Conservation (phyloP, 53 echinoderm and acorn worm species). For the Henricia sp. region DNA sequence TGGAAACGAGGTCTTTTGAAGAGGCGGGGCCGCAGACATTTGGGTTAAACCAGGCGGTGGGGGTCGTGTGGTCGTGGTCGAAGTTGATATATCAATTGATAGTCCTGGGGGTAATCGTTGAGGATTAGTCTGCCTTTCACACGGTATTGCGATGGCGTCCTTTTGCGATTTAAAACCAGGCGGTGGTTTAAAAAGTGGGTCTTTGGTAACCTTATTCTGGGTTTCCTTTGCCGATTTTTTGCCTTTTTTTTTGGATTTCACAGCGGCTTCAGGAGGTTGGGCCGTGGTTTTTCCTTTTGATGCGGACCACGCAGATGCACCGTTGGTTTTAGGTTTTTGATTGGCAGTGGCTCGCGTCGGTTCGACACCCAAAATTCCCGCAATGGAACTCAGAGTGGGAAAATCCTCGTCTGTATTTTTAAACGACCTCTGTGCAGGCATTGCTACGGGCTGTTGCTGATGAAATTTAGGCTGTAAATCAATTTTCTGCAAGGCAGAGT, state of each 20-base stretch:
- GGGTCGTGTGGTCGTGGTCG: background rate
- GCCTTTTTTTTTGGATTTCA: slow-evolving; percentile 49
- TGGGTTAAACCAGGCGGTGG: too few relatives aligned
- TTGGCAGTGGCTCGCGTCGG: slow-evolving; percentile 20
- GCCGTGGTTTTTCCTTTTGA: slow-evolving; percentile 9
- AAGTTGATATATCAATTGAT: background rate
- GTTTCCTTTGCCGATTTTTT: slow-evolving; percentile 14
- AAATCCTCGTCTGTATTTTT: slow-evolving; percentile 64
- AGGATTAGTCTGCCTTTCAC: too few relatives aligned
- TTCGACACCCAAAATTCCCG: slow-evolving; percentile 73
- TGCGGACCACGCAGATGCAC: slow-evolving; percentile 26
- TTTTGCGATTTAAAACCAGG: slow-evolving; percentile 4
- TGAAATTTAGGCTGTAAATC: slow-evolving; percentile 27
- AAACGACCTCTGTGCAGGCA: slow-evolving; percentile 13
- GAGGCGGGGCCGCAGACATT: background rate
- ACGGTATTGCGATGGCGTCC: too few relatives aligned
- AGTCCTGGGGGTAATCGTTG: slow-evolving; percentile 40
- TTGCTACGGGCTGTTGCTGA: background rate
- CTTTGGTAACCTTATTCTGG: background rate
- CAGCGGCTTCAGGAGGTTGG: slow-evolving; percentile 10
- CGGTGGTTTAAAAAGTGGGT: background rate
- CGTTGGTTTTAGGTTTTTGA: slow-evolving; percentile 19
- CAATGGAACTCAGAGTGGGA: slow-evolving; percentile 92
- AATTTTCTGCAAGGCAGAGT: slow-evolving; percentile 36
- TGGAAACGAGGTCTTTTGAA: background rate